Percentiles rank a stretch among this genome's conserved stretches.
phyloP scores from a whole-genome alignment of 2,797 vertebrate genomes.

The Novumbra hubbsi region DNA sequence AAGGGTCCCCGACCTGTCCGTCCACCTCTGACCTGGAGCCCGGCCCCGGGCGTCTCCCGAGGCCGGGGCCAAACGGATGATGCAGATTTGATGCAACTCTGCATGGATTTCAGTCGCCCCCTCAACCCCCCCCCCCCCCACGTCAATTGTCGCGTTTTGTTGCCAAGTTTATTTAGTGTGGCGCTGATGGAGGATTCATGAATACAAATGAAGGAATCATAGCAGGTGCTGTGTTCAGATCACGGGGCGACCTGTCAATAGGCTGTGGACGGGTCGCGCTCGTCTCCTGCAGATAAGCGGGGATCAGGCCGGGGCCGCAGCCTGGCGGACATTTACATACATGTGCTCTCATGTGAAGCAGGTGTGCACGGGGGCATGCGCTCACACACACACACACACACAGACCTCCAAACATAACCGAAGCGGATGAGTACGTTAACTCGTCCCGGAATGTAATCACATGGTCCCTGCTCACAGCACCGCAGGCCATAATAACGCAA shows the following conservation, averaged over 20 bases:
- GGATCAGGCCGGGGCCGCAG: constrained; percentile 11
- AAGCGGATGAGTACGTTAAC: no score
- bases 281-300: constrained; percentile 44
- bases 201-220: constrained; percentile 98
- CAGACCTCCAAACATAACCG: background rate
- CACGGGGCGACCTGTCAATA: constrained; percentile 82
- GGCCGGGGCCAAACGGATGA: constrained; percentile 84
- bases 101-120: constrained; percentile 80
- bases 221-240: constrained; percentile 70
- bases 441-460: no score
- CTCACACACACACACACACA: background rate
- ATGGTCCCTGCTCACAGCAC: background rate
- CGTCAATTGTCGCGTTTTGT: constrained; percentile 79
- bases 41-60: constrained; percentile 59
- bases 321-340: background rate
- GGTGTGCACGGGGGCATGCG: background rate
- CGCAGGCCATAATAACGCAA: constrained; percentile 47
- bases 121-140: constrained; percentile 42
- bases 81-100: constrained; percentile 97
- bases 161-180: constrained; percentile 93
- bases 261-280: constrained; percentile 53
- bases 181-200: constrained; percentile 89
- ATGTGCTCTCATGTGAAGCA: no score
- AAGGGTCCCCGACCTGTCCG: constrained; percentile 88
- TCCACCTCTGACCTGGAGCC: constrained; percentile 92